Evolutionary conservation across 2,888 invertebrate genomes (phyloP).

Genomic region (Dinocampus coccinellae): DNA sequence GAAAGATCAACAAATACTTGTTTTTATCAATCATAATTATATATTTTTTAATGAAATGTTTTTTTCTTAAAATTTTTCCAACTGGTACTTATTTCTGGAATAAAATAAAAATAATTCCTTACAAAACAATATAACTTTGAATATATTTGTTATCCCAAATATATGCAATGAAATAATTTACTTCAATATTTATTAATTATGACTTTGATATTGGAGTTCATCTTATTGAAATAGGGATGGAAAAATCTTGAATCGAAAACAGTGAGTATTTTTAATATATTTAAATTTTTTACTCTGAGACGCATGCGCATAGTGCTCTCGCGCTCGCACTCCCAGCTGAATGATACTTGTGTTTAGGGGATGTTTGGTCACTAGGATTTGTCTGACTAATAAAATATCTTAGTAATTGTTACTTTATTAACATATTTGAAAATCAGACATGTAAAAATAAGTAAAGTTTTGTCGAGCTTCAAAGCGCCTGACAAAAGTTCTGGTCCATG

Average conservation of each 20-base stretch:
- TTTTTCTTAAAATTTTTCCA: too few relatives aligned
- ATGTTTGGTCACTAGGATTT: conserved; percentile 5
- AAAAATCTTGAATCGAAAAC: background rate
- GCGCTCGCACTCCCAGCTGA: conserved; percentile 1
- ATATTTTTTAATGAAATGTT: too few relatives aligned
- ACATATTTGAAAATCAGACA: conserved; percentile 14
- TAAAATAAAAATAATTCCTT: too few relatives aligned
- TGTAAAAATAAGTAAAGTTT: conserved; percentile 6
- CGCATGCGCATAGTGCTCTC: conserved; percentile 12
- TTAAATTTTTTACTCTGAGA: background rate
- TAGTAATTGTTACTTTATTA: conserved; percentile 1
- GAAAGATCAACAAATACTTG: too few relatives aligned
- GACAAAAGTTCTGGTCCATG: background rate
- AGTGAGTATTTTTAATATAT: background rate
- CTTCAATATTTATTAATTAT: too few relatives aligned
- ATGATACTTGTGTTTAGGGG: conserved; percentile 12
- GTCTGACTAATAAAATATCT: conserved; percentile 15
- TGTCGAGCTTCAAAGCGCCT: conserved; percentile 2
- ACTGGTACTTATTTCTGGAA: too few relatives aligned
- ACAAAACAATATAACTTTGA: too few relatives aligned
- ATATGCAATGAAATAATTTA: too few relatives aligned
- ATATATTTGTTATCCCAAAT: too few relatives aligned
- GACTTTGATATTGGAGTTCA: background rate
- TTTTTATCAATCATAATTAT: too few relatives aligned
- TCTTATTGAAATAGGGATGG: background rate